Evolutionary conservation across 2,888 invertebrate genomes (phyloP), one percentile per base, ranked within the genome.

Genomic region (Pseudococcus viburni): DNA sequence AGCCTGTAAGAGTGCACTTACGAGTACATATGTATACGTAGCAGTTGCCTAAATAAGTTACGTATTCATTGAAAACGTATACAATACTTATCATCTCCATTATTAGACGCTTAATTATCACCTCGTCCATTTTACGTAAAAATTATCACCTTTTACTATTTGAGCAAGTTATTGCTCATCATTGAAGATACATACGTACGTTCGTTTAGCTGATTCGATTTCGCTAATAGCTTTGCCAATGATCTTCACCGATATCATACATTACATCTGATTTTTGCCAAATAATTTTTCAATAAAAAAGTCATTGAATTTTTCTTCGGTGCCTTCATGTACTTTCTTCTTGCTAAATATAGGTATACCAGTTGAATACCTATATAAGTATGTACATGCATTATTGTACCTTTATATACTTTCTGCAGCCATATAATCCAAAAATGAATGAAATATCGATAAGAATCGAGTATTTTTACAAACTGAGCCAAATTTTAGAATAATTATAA

Each of bases 141-240:
- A 77, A 77, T 77, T 77, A 77, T 77, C 77, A 77, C 77, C 77
- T 55, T 77, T 77, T 77, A 77, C 42, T 77, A 77, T 77, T 77
- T 42, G 12, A 39, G 15, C 8, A 77, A 77, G 17, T 77, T 42
- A 42, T 77, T 22, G 33, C 77, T 1, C 6, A n/a, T 55, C 5
- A n/a, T 12, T n/a, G n/a, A 17, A n/a, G n/a, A 33, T 33, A 33
- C 0, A 7, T n/a, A 55, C 7, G 55, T 55, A 39, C 17, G 39
- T 77, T 42, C 77, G 42, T 42, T 39, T 33, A 42, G 15, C 55
- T 3, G 5, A 4, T 42, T 39, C 39, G 7, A 77, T n/a, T 77
- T 77, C 12, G 15, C 9, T 77, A 17, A 77, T 39, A 39, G 39
- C 39, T 77, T 33, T 8, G 7, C 15, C 39, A 1, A 77, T 55